Base-by-base conservation (phyloP, 2,113 vertebrate genomes). In the Capreolus pygargus region DNA sequence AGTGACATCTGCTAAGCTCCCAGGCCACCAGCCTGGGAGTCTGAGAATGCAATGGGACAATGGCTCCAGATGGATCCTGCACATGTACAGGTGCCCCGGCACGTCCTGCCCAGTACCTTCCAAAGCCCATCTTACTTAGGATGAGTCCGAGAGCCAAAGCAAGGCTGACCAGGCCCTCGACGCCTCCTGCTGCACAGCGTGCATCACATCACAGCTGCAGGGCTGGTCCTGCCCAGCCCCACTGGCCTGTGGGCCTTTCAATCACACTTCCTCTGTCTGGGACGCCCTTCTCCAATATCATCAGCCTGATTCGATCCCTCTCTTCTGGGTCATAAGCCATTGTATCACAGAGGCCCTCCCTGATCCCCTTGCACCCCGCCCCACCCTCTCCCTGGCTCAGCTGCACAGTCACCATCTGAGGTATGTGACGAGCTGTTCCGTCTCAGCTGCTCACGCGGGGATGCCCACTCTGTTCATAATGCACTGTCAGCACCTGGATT, bases 371-470 rank as follows among this genome's bases (percentile, higher is more conserved):
- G 33, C 78, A 70, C 23, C 6, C 50, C 3, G 13, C 30, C 16
- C 28, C 76, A 14, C 58, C 81, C 21, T 36, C 86, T 82, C 50
- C 76, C 86, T 36, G 50, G 28, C 28, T 47, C 76, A 30, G 12
- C 84, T 36, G 5, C 27, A 27, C 19, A 84, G 61, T 55, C 2
- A n/a, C 27, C 76, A 39, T 23, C 93, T 25, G 67, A n/a, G 4
- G 1, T 36, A 6, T 17, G 33, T 3, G 39, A 33, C 1, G 1
- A 3, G 15, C 21, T 8, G 1, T 5, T 52, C n/a, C 11, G 10
- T 9, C 74, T 45, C 27, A 3, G 85, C 36, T 28, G 61, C 67
- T 84, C 9, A 0, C 4, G 2, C 70, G 1, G 39, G n/a, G 74
- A 33, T 60, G n/a, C 27, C 76, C 30, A 5, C 9, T 17, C 54